Conservation (phyloP, 2,113 vertebrate species). For the Archilochus colubris region DNA sequence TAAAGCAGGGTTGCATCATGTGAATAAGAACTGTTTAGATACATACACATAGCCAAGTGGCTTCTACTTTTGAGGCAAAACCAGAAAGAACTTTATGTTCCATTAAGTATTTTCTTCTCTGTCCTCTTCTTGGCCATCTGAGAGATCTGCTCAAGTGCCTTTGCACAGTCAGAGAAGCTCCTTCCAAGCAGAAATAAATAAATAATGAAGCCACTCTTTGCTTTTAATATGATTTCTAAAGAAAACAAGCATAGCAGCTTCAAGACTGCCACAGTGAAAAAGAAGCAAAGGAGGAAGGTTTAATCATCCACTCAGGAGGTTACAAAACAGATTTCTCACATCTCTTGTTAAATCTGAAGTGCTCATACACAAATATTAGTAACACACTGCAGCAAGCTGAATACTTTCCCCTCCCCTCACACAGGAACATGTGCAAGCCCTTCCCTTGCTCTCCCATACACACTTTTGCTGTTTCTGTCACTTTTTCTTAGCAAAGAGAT, state of each 20-base stretch:
- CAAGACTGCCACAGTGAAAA: not conserved
- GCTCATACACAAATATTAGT: not conserved
- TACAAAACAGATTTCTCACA: not conserved
- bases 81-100: not conserved
- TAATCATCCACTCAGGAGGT: conserved; percentile 9
- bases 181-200: conserved; percentile 1
- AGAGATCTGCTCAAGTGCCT: conserved; percentile 41
- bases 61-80: conserved; percentile 32
- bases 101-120: conserved; percentile 13
- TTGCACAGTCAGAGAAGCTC: not conserved
- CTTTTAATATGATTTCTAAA: not conserved
- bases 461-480: not conserved
- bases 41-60: conserved; percentile 19
- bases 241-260: not conserved
- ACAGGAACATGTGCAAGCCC: not conserved
- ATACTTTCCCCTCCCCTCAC: not conserved
- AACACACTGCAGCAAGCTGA: not conserved
- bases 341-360: not conserved
- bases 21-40: not conserved
- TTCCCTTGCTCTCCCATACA: not conserved
- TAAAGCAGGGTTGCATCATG: not conserved
- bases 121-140: not conserved
- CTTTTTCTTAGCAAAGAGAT: not conserved
- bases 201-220: not conserved
- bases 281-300: not conserved